Base-by-base conservation (phyloP, 1,140 invertebrate species). In the Bursaphelenchus mucronatus region DNA sequence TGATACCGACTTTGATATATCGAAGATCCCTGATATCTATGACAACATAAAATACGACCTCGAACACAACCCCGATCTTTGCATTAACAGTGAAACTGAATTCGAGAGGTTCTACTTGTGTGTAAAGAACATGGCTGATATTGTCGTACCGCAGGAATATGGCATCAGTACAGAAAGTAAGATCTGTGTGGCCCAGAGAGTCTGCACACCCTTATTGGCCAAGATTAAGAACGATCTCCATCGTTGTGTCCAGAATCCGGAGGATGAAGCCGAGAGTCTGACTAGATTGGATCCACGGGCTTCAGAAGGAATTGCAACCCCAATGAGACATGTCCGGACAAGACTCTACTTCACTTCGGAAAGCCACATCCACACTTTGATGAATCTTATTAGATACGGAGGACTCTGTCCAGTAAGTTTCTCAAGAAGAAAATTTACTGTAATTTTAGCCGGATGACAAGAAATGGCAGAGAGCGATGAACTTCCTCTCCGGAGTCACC, bases 111-210 rank as follows among this genome's bases (percentile, higher is more conserved):
- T 81, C 67, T 79, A 82, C 54, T 55, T 80, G 61, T 82, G 73
- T 96, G 94, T 82, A 89, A 93, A 74, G 87, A 91, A 79, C 89
- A 80, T 94, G 0, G 91, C 97, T 81, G 92, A 97, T 82, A 84
- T 98, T 74, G 92, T 99, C 4, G 96, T 99, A 82, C 96, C 96
- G 40, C 95, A 97, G 88, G 95, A 99, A 84, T 99, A 99, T 83
- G 96, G 96, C 10, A 86, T 98, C 66, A 94, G 91, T 2, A 87
- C 89, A 52, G 88, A 93, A 82, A 94, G 97, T 82, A 98, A 98
- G 81, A 83, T 98, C 46, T 90, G 91, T 8, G 97, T 99, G 69
- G 92, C 92, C 1, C 91, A 97, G 84, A 92, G 94, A 13, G 95
- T 98, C 68, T 97, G 94, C 79, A 92, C 92, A 0, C 95, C 96